These are phyloP conservation scores for Aphis gossypii DNA, from an alignment of 1,140 invertebrate genomes.

Conservation along the genomic window DNA sequence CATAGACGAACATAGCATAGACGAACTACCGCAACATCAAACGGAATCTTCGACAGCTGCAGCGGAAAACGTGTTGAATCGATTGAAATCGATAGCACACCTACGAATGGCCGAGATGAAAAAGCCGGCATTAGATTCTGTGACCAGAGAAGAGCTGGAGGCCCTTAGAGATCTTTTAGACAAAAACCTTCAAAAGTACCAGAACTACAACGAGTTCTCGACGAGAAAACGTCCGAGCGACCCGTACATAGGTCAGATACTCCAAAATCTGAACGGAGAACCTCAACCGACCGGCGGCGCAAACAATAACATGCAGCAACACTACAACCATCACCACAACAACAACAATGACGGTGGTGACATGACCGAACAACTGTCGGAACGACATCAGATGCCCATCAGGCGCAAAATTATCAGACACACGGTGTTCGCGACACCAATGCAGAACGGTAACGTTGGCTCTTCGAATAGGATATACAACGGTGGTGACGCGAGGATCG, in stretches of 20 bases:
- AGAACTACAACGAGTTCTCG: neutral
- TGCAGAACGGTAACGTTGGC: neutral
- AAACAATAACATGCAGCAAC: neutral
- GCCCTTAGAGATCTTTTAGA: constrained; percentile 30
- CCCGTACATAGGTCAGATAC: constrained; percentile 44
- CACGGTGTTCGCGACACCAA: constrained; percentile 24
- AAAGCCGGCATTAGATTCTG: neutral
- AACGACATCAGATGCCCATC: neutral
- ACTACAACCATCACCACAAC: neutral
- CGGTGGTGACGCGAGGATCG: neutral
- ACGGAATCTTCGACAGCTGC: neutral
- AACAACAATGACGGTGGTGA: neutral
- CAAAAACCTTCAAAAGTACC: constrained; percentile 25
- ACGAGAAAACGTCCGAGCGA: neutral
- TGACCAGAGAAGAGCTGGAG: constrained; percentile 31
- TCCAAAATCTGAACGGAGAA: neutral
- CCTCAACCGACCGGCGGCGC: neutral
- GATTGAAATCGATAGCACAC: constrained; percentile 32
- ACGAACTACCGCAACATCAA: neutral
- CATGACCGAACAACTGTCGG: neutral
- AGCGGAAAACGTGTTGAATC: neutral
- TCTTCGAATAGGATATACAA: neutral
- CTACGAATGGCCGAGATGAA: neutral
- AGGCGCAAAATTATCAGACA: constrained; percentile 24
- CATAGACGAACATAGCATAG: neutral